Percentiles rank a stretch among this genome's conserved stretches.
Conservation (phyloP, 2,888 invertebrate species). For the Oscheius myriophilus region DNA sequence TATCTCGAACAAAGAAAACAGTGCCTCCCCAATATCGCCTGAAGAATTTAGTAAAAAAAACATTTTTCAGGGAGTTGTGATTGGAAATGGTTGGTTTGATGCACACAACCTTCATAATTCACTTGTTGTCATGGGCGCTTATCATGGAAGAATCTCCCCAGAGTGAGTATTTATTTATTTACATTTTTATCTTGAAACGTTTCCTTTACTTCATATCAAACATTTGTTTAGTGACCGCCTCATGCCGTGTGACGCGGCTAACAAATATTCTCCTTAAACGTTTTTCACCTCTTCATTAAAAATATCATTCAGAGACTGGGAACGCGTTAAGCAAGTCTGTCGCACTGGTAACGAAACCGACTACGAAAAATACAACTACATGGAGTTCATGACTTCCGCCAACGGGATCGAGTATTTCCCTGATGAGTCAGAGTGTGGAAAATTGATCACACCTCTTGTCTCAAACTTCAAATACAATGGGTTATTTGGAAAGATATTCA, state of each 20-base stretch:
- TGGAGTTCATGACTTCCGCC: slow-evolving; percentile 21
- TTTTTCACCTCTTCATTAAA: too few relatives aligned
- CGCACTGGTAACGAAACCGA: slow-evolving; percentile 33
- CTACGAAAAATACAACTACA: slow-evolving; percentile 59
- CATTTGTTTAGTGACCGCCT: too few relatives aligned
- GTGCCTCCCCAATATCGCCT: too few relatives aligned
- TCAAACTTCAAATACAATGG: slow-evolving; percentile 10
- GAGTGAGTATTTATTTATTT: too few relatives aligned
- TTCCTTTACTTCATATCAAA: too few relatives aligned
- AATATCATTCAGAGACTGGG: slow-evolving; percentile 54
- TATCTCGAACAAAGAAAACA: too few relatives aligned
- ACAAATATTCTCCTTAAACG: too few relatives aligned
- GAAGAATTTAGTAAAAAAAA: too few relatives aligned
- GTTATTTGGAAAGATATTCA: too few relatives aligned
- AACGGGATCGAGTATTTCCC: slow-evolving; percentile 46
- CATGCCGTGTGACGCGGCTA: too few relatives aligned
- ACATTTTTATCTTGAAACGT: too few relatives aligned
- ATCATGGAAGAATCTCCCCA: slow-evolving; percentile 64
- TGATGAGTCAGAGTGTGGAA: slow-evolving; percentile 47
- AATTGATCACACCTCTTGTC: slow-evolving; percentile 48
- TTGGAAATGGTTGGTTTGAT: slow-evolving; percentile 70
- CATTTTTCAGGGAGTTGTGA: slow-evolving; percentile 63
- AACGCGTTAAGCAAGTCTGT: slow-evolving; percentile 40
- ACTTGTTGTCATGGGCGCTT: slow-evolving; percentile 61
- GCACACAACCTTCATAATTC: slow-evolving; percentile 57